Base-by-base conservation (phyloP, 2,888 invertebrate genomes). In the Eristalinus aeneus region DNA sequence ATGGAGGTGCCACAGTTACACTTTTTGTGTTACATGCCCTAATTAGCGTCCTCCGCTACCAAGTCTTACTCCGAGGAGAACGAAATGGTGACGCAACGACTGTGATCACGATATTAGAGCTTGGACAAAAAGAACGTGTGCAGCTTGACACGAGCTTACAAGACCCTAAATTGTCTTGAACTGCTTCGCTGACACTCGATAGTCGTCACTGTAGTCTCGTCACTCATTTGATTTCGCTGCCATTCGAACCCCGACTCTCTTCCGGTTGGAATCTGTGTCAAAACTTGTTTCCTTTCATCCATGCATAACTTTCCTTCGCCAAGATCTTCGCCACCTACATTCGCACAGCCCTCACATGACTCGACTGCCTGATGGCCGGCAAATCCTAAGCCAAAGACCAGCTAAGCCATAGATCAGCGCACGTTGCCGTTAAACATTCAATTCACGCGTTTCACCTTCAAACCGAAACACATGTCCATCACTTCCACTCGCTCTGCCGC, bases 41-140 rank as follows among this genome's bases (percentile, higher is more conserved):
- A 72, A 77, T 82, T 77, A 73, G 72, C 63, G 72, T 32, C 36
- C 27, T 72, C 72, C 67, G 82, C 77, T 82, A 77, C 82, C 82
- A 77, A 72, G 77, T 77, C 5, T 56, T 9, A 10, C 10, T 22
- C 0, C 0, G 23, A 2, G 10, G 20, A 11, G 11, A 2, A 3
- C 23, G 22, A 12, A 12, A 11, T 2, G 3, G 46, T 5, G 32
- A 6, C 4, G 32, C 32, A 32, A 5, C 32, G 4, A 6, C 32
- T 39, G 39, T n/a, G n/a, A n/a, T n/a, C n/a, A n/a, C n/a, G n/a
- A n/a, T n/a, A n/a, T n/a, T n/a, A n/a, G n/a, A n/a, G n/a, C n/a
- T n/a, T n/a, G n/a, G n/a, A n/a, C n/a, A n/a, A n/a, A n/a, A n/a
- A n/a, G n/a, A n/a, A n/a, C n/a, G n/a, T n/a, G n/a, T n/a, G n/a